A percentile compares a stretch with the other conserved stretches of the same genome.
Conservation (phyloP, 2,113 vertebrate species). For the Lampris incognitus region DNA sequence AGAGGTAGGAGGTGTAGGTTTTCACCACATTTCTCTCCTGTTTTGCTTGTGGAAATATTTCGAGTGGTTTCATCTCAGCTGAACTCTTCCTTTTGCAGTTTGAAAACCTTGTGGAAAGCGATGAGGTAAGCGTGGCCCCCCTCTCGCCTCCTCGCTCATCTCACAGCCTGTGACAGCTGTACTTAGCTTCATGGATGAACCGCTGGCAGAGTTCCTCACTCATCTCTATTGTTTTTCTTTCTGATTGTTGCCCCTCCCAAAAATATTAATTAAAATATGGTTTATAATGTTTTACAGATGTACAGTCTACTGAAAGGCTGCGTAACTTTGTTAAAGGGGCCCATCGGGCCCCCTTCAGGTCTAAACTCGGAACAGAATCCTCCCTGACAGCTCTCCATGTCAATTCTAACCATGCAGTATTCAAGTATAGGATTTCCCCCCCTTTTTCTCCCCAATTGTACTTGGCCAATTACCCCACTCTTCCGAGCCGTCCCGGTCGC, state of each 20-base stretch:
- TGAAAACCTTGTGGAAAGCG: conserved; percentile 86
- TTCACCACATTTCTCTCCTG: neutral
- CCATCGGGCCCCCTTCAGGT: conserved; percentile 10
- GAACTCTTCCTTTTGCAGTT: conserved; percentile 73
- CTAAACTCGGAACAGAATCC: conserved; percentile 14
- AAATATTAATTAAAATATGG: neutral
- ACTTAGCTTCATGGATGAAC: neutral
- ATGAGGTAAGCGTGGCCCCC: conserved; percentile 78
- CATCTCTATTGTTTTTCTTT: neutral
- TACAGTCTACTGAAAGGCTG: conserved; percentile 34
- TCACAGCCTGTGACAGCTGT: neutral
- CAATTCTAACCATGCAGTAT: neutral
- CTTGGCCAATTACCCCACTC: too few species aligned
- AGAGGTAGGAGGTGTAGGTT: conserved; percentile 56
- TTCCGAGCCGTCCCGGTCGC: too few species aligned
- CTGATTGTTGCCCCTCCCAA: too few species aligned
- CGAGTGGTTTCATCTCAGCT: neutral
- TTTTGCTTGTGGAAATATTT: neutral
- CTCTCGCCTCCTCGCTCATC: too few species aligned
- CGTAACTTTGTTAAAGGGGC: neutral
- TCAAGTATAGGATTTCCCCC: neutral
- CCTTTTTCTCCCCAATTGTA: too few species aligned
- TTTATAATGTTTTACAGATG: neutral
- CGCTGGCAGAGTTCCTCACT: neutral
- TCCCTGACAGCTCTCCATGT: neutral